Evolutionary conservation across 2,888 invertebrate species (phyloP).

Genomic region (Netelia melanura): DNA sequence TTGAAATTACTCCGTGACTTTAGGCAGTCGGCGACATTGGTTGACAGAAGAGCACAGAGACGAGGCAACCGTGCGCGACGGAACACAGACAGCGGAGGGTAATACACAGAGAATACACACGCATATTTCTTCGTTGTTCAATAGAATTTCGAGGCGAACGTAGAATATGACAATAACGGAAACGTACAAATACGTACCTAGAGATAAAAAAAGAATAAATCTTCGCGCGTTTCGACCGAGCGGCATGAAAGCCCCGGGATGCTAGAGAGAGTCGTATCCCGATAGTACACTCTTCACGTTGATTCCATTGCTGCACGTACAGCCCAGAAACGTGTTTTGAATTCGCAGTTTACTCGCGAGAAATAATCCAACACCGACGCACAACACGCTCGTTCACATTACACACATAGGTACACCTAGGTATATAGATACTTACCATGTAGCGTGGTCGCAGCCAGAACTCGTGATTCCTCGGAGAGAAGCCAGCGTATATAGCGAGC

Average conservation of each 20-base stretch:
- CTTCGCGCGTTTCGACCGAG: slow-evolving; percentile 51
- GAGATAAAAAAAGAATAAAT: slow-evolving; percentile 20
- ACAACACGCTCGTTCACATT: slow-evolving; percentile 45
- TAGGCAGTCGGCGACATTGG: no score
- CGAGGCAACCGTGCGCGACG: no score
- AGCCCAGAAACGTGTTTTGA: slow-evolving; percentile 63
- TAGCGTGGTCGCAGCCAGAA: slow-evolving; percentile 23
- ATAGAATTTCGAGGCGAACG: slow-evolving; percentile 7
- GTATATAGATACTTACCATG: slow-evolving; percentile 22
- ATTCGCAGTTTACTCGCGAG: slow-evolving; percentile 63
- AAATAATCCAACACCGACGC: slow-evolving; percentile 58
- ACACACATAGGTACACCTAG: slow-evolving; percentile 4
- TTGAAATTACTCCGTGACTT: no score
- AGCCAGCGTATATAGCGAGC: slow-evolving; percentile 13
- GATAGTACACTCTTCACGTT: slow-evolving; percentile 34
- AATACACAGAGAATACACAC: slow-evolving; percentile 59
- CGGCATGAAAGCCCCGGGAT: slow-evolving; percentile 53
- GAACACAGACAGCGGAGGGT: no score
- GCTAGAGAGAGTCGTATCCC: slow-evolving; percentile 17
- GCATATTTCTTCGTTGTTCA: slow-evolving; percentile 59
- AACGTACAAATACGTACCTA: background rate
- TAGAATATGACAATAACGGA: slow-evolving; percentile 7
- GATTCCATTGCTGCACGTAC: slow-evolving; percentile 65
- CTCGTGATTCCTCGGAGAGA: slow-evolving; percentile 51
- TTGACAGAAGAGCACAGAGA: no score